Base-by-base conservation (phyloP, 1,140 invertebrate genomes). In the Zaprionus lachaisei region DNA sequence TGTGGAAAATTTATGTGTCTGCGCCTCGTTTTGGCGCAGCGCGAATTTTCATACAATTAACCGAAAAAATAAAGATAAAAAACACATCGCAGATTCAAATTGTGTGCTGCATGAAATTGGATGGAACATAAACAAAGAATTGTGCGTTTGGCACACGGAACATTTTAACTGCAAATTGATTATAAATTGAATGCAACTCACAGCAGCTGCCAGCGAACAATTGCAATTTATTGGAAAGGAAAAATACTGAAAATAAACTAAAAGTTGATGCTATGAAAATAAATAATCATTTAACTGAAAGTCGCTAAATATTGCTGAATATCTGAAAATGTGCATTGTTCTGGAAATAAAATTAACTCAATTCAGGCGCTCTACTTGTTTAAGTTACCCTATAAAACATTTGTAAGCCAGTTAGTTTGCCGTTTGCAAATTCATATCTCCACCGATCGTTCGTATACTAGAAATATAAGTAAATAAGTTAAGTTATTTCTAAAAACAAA, bases 1-100 rank as follows among this genome's bases (percentile, higher is more conserved):
- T 87, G 84, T 79, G 34, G 55, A 14, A 73, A 90, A 87, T 87
- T 87, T 87, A 87, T 87, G 81, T 87, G 84, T 87, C 85, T 87
- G 84, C 82, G 62, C 68, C 81, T 78, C 78, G 84, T 72, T 81
- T 81, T 57, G 70, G 34, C 77, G 60, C 63, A 76, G 49, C 58
- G 72, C 20, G 41, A 63, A 57, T 58, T 58, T 60, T 71, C 26
- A 41, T 66, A 56, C 26, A 55, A 34, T 57, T 64, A 6, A 54
- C 28, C 67, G 62, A 66, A 72, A 26, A 49, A 69, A 20, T 17
- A 57, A 2, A 22, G 11, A 15, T 12, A 17, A 20, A 24, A 55
- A 34, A 37, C 1, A 22, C 31, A 34, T 34, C 31, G 31, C 17
- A 14, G 5, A n/a, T 20, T 11, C 12, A 72, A 20, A 49, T 31